phyloP scores from a whole-genome alignment of 2,888 invertebrate species.

The Perithous albicinctus region DNA sequence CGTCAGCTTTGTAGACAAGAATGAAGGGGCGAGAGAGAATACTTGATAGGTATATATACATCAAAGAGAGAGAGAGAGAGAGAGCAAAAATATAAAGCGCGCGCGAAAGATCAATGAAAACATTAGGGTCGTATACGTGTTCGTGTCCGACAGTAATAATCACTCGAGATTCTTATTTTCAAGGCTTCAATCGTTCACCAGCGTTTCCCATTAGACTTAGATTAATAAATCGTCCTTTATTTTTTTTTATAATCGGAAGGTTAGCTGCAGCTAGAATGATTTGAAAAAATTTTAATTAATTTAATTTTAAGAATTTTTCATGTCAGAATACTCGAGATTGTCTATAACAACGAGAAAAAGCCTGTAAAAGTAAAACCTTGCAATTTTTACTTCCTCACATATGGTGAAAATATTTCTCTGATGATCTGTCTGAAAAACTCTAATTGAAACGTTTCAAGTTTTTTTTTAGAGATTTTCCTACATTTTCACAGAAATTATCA shows the following conservation, averaged over 20 bases:
- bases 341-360: too few species aligned
- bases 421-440: background rate
- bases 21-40: background rate
- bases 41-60: too few species aligned
- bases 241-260: background rate
- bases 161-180: slow-evolving; percentile 25
- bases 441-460: too few species aligned
- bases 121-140: slow-evolving; percentile 38
- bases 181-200: background rate
- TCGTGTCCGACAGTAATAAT: slow-evolving; percentile 13
- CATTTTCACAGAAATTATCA: too few species aligned
- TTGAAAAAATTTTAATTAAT: too few species aligned
- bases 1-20: background rate
- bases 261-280: background rate
- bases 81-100: too few species aligned
- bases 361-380: too few species aligned
- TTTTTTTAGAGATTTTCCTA: too few species aligned
- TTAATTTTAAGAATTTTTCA: too few species aligned
- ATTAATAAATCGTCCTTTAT: background rate
- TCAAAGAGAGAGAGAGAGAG: background rate
- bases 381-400: too few species aligned
- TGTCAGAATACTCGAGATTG: too few species aligned
- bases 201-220: background rate
- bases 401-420: background rate
- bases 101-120: slow-evolving; percentile 43